A percentile compares a stretch with the other conserved stretches of the same genome.
Evolutionary conservation across 2,888 invertebrate genomes (phyloP).

Genomic region (Nomada ruficornis): DNA sequence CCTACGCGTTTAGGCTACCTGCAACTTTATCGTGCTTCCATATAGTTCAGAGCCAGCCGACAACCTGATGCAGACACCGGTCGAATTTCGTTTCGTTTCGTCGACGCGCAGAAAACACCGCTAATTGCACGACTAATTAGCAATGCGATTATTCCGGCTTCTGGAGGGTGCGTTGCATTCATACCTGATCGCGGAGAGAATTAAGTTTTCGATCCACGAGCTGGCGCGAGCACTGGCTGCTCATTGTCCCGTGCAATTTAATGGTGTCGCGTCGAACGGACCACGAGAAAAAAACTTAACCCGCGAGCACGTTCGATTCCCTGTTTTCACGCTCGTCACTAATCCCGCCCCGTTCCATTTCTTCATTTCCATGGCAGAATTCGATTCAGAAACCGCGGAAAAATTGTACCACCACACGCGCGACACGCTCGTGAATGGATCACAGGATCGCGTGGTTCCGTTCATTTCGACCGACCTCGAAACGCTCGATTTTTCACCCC

Average conservation of each 20-base stretch:
- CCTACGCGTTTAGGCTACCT: constrained; percentile 63
- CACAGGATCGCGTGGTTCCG: neutral
- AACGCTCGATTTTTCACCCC: constrained; percentile 18
- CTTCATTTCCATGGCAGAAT: neutral
- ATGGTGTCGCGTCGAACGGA: constrained; percentile 34
- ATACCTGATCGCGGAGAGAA: neutral
- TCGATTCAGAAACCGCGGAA: neutral
- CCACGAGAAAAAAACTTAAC: constrained; percentile 27
- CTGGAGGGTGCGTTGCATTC: constrained; percentile 21
- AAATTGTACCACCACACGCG: constrained; percentile 12
- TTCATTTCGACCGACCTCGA: neutral
- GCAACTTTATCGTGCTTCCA: constrained; percentile 51
- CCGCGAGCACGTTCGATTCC: constrained; percentile 24
- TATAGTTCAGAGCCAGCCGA: constrained; percentile 15
- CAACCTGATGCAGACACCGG: neutral
- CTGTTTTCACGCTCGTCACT: neutral
- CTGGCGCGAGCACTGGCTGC: constrained; percentile 15
- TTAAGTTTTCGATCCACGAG: neutral
- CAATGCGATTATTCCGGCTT: constrained; percentile 39
- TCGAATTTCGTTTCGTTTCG: constrained; percentile 18
- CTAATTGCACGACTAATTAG: constrained; percentile 67
- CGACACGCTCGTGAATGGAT: neutral
- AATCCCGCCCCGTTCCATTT: neutral
- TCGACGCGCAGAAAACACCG: neutral
- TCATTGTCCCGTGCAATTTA: constrained; percentile 53